Percentiles rank a stretch among this genome's conserved stretches.
Conservation (phyloP, 2,113 vertebrate genomes). For the Cinclus cinclus region DNA sequence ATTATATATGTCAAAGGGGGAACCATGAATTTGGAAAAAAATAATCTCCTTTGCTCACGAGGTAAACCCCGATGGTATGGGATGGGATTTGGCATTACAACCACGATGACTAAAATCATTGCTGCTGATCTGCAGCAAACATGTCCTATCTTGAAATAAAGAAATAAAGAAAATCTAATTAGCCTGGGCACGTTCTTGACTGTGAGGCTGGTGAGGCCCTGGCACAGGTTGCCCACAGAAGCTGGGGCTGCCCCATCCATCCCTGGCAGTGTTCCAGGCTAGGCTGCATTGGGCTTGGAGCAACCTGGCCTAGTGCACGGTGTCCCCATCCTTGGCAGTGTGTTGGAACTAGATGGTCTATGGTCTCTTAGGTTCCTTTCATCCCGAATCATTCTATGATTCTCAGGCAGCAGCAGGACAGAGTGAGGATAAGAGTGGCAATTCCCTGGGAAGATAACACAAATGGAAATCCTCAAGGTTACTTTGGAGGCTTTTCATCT, state of each 20-base stretch:
- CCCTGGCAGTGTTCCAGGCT: background rate
- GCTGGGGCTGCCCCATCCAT: background rate
- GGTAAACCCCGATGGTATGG: background rate
- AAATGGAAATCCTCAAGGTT: background rate
- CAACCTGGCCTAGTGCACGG: accelerated
- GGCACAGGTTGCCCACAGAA: accelerated
- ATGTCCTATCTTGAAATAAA: background rate
- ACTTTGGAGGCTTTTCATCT: background rate
- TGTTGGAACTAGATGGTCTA: background rate
- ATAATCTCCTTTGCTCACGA: background rate
- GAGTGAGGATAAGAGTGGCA: background rate
- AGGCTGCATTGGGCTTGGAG: accelerated
- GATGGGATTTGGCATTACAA: background rate
- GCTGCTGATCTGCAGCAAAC: background rate
- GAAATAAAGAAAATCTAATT: background rate
- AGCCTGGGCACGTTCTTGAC: background rate
- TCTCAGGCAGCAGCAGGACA: background rate
- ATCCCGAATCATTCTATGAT: background rate
- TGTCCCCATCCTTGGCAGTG: background rate
- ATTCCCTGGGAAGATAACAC: background rate
- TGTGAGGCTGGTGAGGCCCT: background rate
- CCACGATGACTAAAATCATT: background rate
- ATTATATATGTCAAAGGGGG: background rate
- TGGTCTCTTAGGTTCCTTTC: background rate
- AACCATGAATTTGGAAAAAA: background rate